Base-by-base conservation (phyloP, 2,888 invertebrate species). In the Trissolcus brochymenae region DNA sequence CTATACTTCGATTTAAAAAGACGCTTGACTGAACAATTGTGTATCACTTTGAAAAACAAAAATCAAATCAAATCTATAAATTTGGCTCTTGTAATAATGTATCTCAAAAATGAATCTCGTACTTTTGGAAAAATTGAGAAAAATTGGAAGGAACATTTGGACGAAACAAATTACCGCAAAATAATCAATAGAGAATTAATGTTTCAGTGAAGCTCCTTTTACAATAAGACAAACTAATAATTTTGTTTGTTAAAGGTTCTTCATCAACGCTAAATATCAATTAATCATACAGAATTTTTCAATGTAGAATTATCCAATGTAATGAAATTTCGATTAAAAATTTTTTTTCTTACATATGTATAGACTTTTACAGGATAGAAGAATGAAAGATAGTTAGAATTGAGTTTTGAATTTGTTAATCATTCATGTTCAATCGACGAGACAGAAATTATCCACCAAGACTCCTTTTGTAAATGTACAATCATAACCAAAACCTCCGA, bases 21-120 rank as follows among this genome's bases (percentile, higher is more conserved):
- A 55, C 43, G 64, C 35, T 65, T 65, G 16, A 65, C 64, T 64
- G 53, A 64, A 54, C 51, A 51, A 17, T 51, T 11, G 14, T 49
- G 4, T 7, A 25, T 43, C 13, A 43, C 4, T 35, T 14, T 46
- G 14, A 46, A 35, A 29, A 1, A 11, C 0, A 35, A 35, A 46
- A 14, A 46, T 6, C 4, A 46, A 46, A 46, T 1, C 6, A n/a
- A 46, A 46, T 46, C n/a, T 4, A 14, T 46, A 14, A 46, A 46
- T 46, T 46, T 46, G 16, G 7, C n/a, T n/a, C n/a, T 46, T 6
- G 6, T 46, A 6, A 35, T 3, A n/a, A 14, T 46, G 7, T 2
- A 14, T 46, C 7, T 14, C 13, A 43, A 43, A 43, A 14, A n/a
- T 41, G 4, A 41, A 43, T 43, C 43, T 43, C 0, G 11, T 13